A percentile compares a stretch with the other conserved stretches of the same genome.
Evolutionary conservation across 1,140 invertebrate species (phyloP).

Genomic region (Aplysia californica): DNA sequence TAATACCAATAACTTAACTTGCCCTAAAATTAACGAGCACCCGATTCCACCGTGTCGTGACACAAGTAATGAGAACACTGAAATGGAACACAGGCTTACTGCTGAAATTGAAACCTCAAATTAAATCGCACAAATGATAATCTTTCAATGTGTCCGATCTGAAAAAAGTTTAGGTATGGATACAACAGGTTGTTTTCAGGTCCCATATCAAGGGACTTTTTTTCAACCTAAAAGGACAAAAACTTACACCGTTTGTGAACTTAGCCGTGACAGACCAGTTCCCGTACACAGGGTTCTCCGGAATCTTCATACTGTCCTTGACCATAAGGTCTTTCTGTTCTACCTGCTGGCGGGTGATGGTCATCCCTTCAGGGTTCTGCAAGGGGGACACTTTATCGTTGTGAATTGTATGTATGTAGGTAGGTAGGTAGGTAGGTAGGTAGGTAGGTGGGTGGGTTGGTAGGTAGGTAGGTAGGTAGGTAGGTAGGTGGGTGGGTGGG

Average conservation of each 20-base stretch:
- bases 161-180: too few species aligned
- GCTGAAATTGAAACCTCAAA: too few species aligned
- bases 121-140: too few species aligned
- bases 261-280: conserved; percentile 53
- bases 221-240: too few species aligned
- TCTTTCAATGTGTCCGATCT: too few species aligned
- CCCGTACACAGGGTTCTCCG: conserved; percentile 37
- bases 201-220: too few species aligned
- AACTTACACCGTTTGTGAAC: conserved; percentile 42
- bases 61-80: too few species aligned
- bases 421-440: background rate
- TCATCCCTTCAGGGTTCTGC: conserved; percentile 35
- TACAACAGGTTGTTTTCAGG: too few species aligned
- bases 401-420: background rate
- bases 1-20: too few species aligned
- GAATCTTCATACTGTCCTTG: conserved; percentile 34
- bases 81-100: too few species aligned
- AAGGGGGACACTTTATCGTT: background rate
- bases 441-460: background rate
- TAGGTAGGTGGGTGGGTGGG: background rate
- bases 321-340: conserved; percentile 29
- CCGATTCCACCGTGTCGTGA: too few species aligned
- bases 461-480: background rate
- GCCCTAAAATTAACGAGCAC: too few species aligned
- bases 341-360: conserved; percentile 28